Conservation (phyloP, 2,888 invertebrate species). For the Lordiphosa fenestrarum region DNA sequence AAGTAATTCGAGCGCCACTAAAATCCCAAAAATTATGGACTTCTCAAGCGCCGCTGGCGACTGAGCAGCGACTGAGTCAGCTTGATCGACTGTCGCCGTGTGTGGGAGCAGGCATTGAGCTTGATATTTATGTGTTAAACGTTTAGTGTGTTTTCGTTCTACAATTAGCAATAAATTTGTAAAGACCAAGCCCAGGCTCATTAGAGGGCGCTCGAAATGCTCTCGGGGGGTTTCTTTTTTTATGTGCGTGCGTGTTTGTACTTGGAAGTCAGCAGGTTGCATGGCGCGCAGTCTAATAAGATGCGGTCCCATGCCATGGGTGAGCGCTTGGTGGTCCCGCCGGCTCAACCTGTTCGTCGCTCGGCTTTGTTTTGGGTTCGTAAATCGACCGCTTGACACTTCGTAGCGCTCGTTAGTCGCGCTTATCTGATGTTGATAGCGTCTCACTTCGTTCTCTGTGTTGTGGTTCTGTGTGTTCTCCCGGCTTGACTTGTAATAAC, state of each 20-base stretch:
- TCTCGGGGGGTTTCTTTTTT: constrained; percentile 15
- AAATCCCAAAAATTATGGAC: constrained; percentile 34
- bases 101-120: constrained; percentile 36
- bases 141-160: constrained; percentile 49
- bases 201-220: constrained; percentile 41
- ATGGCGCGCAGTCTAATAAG: constrained; percentile 31
- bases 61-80: constrained; percentile 45
- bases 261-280: constrained; percentile 68
- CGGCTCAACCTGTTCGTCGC: constrained; percentile 55
- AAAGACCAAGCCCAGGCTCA: constrained; percentile 25
- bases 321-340: constrained; percentile 58
- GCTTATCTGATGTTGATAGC: constrained; percentile 71
- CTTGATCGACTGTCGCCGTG: constrained; percentile 8
- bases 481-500: constrained; percentile 62
- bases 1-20: constrained; percentile 59
- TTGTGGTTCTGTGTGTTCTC: constrained; percentile 14
- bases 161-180: constrained; percentile 76
- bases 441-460: constrained; percentile 54
- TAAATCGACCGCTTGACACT: constrained; percentile 72
- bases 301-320: constrained; percentile 11
- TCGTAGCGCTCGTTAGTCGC: constrained; percentile 40
- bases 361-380: constrained; percentile 71
- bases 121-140: constrained; percentile 49
- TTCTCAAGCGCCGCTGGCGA: constrained; percentile 33
- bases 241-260: constrained; percentile 41